Evolutionary conservation across 2,888 invertebrate species (phyloP).

Genomic region (Ceramica pisi): DNA sequence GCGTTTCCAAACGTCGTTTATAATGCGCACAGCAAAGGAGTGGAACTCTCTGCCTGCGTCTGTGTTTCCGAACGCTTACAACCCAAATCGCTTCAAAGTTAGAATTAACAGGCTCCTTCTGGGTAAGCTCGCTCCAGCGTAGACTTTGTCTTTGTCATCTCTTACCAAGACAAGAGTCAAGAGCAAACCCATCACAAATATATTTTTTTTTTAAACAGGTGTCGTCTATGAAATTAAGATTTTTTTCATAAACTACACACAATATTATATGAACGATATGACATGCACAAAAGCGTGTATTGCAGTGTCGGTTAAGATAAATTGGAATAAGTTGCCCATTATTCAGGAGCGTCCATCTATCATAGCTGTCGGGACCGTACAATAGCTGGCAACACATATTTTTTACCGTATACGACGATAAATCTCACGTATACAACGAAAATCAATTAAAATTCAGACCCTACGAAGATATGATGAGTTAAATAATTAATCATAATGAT

Average conservation of each 20-base stretch:
- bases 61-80: no score
- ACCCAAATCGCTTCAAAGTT: no score
- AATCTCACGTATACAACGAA: constrained; percentile 50
- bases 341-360: constrained; percentile 75
- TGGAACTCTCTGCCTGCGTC: no score
- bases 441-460: constrained; percentile 59
- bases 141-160: no score
- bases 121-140: no score
- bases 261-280: constrained; percentile 6
- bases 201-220: no score
- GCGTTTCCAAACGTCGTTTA: no score
- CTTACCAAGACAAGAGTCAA: no score
- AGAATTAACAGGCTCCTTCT: no score
- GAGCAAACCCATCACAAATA: no score
- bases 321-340: constrained; percentile 77
- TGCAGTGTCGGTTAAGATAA: constrained; percentile 72
- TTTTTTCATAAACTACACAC: background rate
- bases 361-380: constrained; percentile 68
- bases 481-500: background rate
- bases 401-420: constrained; percentile 43
- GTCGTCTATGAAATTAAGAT: no score
- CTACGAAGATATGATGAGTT: background rate
- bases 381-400: constrained; percentile 55
- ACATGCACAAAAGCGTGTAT: constrained; percentile 71
- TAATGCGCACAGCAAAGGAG: no score